Conservation (phyloP, 2,888 invertebrate species). For the Apotomis capreana region DNA sequence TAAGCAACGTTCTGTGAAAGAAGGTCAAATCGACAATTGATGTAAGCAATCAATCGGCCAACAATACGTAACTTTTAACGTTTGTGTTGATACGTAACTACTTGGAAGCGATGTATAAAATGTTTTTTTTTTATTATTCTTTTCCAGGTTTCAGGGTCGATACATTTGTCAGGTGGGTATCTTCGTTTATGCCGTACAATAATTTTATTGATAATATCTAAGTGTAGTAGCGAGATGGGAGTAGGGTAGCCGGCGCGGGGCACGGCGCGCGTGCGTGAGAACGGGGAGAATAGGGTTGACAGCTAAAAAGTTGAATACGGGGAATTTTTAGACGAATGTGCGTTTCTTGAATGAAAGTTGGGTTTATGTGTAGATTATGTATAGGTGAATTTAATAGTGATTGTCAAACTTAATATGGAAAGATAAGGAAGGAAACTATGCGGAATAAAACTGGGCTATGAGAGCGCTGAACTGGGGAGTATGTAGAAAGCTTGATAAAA, state of each 20-base stretch:
- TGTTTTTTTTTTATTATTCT: slow-evolving; percentile 55
- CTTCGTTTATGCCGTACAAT: slow-evolving; percentile 74
- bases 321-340: not conserved
- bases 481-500: too few species aligned
- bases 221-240: slow-evolving; percentile 78
- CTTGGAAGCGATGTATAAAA: slow-evolving; percentile 32
- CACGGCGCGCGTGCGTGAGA: slow-evolving; percentile 67
- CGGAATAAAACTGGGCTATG: too few species aligned
- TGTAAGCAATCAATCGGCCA: too few species aligned
- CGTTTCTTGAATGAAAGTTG: not conserved
- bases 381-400: too few species aligned
- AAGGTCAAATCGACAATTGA: too few species aligned
- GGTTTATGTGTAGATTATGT: not conserved
- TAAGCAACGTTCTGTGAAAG: too few species aligned
- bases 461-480: too few species aligned
- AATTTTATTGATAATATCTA: slow-evolving; percentile 83
- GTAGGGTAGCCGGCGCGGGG: slow-evolving; percentile 57
- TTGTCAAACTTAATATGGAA: too few species aligned
- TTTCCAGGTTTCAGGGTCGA: slow-evolving; percentile 27
- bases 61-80: not conserved
- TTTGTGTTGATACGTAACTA: slow-evolving; percentile 38
- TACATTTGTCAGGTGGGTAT: slow-evolving; percentile 39
- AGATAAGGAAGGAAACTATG: too few species aligned
- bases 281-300: slow-evolving; percentile 58
- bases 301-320: not conserved